Evolutionary conservation across 1,140 invertebrate genomes (phyloP).

Genomic region (Leptinotarsa undecemlineata): DNA sequence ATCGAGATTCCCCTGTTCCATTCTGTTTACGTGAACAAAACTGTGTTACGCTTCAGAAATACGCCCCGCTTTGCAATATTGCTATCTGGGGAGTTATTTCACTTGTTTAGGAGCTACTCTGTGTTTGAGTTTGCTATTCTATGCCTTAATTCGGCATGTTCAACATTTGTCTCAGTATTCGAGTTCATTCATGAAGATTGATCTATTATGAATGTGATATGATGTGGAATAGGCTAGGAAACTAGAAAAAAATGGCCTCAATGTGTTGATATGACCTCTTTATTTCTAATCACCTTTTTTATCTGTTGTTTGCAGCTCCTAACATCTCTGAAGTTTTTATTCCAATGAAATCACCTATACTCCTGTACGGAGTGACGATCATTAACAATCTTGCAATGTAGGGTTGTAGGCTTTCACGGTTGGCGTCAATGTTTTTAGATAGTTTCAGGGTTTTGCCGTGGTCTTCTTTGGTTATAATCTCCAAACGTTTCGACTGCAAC

Average conservation of each 20-base stretch:
- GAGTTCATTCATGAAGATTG: neutral
- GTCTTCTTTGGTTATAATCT: too few species aligned
- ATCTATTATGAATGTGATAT: neutral
- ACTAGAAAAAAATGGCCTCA: neutral
- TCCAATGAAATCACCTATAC: neutral
- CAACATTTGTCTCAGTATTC: neutral
- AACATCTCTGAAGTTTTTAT: neutral
- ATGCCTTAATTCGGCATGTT: neutral
- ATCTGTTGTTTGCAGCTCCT: neutral
- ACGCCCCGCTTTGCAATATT: slow-evolving; percentile 9
- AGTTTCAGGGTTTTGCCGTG: too few species aligned
- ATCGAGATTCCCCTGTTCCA: neutral
- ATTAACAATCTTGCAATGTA: neutral
- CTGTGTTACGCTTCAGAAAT: neutral
- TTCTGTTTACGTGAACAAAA: slow-evolving; percentile 15
- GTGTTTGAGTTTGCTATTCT: neutral
- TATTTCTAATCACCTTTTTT: neutral
- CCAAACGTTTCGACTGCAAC: too few species aligned
- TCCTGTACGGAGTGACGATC: neutral
- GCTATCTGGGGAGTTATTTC: slow-evolving; percentile 11
- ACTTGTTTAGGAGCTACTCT: slow-evolving; percentile 1
- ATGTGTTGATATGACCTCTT: neutral
- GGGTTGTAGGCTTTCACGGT: too few species aligned
- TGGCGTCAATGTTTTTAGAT: too few species aligned
- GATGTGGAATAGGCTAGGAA: neutral